These are phyloP conservation scores for Phalacrocorax aristotelis DNA, from an alignment of 2,113 vertebrate genomes.

Conservation along the genomic window DNA sequence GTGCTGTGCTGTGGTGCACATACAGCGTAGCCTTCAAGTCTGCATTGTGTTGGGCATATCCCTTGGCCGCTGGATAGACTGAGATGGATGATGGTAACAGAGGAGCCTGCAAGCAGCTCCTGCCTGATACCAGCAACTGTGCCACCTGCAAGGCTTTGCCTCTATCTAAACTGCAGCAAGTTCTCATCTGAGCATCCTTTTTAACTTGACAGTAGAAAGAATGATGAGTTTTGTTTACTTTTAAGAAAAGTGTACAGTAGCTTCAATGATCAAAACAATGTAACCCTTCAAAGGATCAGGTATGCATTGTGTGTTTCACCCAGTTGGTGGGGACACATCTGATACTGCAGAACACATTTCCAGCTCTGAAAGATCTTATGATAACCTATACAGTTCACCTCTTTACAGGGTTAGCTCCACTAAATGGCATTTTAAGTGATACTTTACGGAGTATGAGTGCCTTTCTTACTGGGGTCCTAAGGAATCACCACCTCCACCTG, in stretches of 20 bases:
- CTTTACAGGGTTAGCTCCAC: neutral
- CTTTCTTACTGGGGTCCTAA: neutral
- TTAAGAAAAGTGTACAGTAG: neutral
- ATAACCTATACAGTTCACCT: neutral
- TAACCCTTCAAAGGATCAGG: neutral
- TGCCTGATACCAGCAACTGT: too few species aligned
- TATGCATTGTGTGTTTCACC: neutral
- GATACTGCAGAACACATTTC: neutral
- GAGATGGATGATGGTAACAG: neutral
- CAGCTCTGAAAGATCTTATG: neutral
- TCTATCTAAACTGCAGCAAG: neutral
- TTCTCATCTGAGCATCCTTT: neutral
- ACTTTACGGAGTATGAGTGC: neutral
- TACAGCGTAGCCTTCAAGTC: neutral
- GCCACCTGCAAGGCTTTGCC: neutral
- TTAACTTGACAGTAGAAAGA: neutral
- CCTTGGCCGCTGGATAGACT: neutral
- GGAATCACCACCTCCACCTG: neutral
- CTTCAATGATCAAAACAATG: neutral
- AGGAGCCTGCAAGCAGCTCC: neutral
- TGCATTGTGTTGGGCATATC: neutral
- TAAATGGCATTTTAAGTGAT: neutral
- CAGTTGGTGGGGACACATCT: neutral
- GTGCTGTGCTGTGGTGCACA: too few species aligned
- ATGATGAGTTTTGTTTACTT: neutral